Evolutionary conservation across 2,113 vertebrate genomes (phyloP).

Genomic region (Trinectes maculatus): DNA sequence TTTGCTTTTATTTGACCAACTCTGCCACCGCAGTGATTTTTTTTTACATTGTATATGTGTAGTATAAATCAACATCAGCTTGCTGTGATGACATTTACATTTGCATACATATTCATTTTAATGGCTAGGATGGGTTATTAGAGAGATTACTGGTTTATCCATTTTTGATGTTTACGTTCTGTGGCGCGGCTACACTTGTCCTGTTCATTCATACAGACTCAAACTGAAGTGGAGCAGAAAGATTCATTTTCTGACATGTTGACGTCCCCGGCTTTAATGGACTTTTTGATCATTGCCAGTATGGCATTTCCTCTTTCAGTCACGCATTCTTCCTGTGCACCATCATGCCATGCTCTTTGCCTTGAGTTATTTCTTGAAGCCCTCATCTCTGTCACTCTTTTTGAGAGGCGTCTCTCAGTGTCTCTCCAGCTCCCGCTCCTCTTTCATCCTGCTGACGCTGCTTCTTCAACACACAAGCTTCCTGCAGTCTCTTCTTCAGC

Average conservation of each 20-base stretch:
- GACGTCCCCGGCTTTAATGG: not conserved
- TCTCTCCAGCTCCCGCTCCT: not conserved
- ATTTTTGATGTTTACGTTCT: not conserved
- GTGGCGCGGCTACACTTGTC: not conserved
- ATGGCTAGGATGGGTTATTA: not conserved
- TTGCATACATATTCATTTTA: not conserved
- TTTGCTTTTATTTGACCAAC: not conserved
- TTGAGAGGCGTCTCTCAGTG: not conserved
- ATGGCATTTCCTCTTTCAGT: not conserved
- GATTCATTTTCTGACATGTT: not conserved
- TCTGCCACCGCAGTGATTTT: no score
- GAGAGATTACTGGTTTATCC: not conserved
- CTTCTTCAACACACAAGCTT: not conserved
- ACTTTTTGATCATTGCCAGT: not conserved
- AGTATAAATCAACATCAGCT: not conserved
- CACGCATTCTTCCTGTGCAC: not conserved
- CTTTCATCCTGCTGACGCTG: not conserved
- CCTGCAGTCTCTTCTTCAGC: not conserved
- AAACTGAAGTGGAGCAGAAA: slow-evolving; percentile 1
- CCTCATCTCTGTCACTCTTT: not conserved
- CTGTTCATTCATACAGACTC: not conserved
- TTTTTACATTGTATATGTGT: no score
- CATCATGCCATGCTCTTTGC: not conserved
- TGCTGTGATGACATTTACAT: no score
- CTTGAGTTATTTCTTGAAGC: not conserved